These are phyloP conservation scores for Cuniculus paca DNA, from an alignment of 2,797 vertebrate species.

Conservation along the genomic window DNA sequence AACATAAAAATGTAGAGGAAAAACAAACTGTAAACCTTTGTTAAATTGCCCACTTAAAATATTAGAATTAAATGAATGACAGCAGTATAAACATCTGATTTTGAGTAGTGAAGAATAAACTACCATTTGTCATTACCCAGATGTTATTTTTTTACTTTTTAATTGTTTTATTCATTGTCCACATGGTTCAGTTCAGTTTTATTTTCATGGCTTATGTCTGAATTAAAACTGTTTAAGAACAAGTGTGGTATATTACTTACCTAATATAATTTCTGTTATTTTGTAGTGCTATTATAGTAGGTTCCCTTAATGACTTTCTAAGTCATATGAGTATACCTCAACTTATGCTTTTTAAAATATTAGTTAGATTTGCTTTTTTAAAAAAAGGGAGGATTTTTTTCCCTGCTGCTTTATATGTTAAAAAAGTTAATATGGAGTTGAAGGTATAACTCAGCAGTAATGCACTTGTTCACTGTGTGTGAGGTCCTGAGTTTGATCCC, in stretches of 20 bases:
- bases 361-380: background rate
- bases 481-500: background rate
- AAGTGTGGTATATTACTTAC: background rate
- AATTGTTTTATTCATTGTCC: slow-evolving; percentile 32
- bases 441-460: no score
- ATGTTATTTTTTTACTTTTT: background rate
- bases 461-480: background rate
- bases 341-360: slow-evolving; percentile 31
- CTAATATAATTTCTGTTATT: slow-evolving; percentile 38
- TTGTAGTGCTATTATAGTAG: background rate
- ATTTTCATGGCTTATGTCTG: background rate
- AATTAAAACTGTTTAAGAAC: slow-evolving; percentile 3
- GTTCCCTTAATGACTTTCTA: slow-evolving; percentile 32
- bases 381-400: background rate
- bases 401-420: background rate
- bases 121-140: slow-evolving; percentile 4
- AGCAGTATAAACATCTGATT: slow-evolving; percentile 23
- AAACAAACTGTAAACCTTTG: slow-evolving; percentile 50
- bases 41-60: slow-evolving; percentile 51
- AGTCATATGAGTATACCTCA: background rate
- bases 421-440: background rate
- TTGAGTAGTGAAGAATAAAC: slow-evolving; percentile 21
- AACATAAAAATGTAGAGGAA: slow-evolving; percentile 37
- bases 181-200: background rate
- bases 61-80: slow-evolving; percentile 46